A percentile compares a stretch with the other conserved stretches of the same genome.
These are phyloP conservation scores for Mus caroli DNA, from an alignment of 2,797 vertebrate genomes.

Conservation along the genomic window DNA sequence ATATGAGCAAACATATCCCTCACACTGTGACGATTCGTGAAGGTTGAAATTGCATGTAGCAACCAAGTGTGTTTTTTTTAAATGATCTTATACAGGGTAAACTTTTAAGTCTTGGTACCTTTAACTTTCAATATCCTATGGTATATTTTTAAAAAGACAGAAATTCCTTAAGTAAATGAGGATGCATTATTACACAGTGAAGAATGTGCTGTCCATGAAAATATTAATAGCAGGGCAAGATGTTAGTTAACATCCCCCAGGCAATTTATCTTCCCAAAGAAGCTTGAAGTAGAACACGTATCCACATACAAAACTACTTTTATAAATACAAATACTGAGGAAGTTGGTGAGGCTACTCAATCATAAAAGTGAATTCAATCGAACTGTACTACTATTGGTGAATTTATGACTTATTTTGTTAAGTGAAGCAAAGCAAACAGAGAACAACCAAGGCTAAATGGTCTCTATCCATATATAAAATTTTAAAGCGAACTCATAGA, in stretches of 20 bases:
- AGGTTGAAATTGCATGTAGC: neutral
- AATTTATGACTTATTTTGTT: neutral
- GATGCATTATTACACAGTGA: neutral
- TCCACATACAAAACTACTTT: neutral
- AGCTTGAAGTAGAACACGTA: no score
- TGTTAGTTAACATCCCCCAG: neutral
- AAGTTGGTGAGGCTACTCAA: neutral
- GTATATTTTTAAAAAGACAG: neutral
- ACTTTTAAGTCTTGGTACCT: neutral
- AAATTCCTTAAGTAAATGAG: neutral
- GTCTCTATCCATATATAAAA: neutral
- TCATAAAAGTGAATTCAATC: neutral
- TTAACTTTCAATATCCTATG: neutral
- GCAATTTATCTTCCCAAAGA: neutral
- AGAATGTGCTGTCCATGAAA: neutral
- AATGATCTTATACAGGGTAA: neutral
- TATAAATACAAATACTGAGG: no score
- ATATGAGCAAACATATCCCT: neutral
- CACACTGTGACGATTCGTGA: neutral
- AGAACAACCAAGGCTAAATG: neutral
- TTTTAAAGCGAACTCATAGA: neutral
- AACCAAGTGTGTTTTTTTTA: neutral
- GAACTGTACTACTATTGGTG: rapidly evolving
- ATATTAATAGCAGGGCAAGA: neutral
- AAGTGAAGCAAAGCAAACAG: neutral